Base-by-base conservation (phyloP, 2,888 invertebrate genomes). In the Pyrrhia umbra region DNA sequence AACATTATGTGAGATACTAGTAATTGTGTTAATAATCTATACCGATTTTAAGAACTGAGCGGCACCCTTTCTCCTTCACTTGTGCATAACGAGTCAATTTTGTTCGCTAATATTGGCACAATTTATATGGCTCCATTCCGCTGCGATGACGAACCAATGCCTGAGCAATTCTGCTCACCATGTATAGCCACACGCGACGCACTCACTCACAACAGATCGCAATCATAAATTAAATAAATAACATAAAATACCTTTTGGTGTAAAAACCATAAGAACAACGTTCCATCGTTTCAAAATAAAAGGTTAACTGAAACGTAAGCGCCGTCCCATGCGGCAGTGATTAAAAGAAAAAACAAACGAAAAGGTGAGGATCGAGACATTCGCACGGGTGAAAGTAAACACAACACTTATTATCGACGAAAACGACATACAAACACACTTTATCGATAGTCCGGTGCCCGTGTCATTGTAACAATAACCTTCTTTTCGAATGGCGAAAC, bases 221-320 rank as follows among this genome's bases (percentile, higher is more conserved):
- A 92, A 90, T 84, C 84, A 87, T 92, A 92, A 91, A 94, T 93
- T 92, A 93, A 93, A 94, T 82, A 91, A 94, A 93, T 88, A 92
- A 93, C 92, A 94, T 94, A 95, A 96, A 96, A 96, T 96, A 97
- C 97, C 97, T 97, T 96, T 97, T 97, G 92, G 96, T 96, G 96
- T 96, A 96, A 96, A 97, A 97, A 96, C 96, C 96, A 96, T 96
- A 96, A 96, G 96, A 96, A 95, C 96, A 96, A 95, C 96, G 96
- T 96, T 97, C 97, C 97, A 97, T 97, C 96, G 95, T 96, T 96
- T 96, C 94, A 95, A 95, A 94, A 92, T 94, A 94, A 95, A 94
- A 90, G 90, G 89, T 93, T 92, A 94, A 93, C 94, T 94, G 93
- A 94, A 93, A 94, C 93, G 90, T 90, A 92, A 94, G 92, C 93